Conservation (phyloP, 2,888 invertebrate species). For the Trachelus tabidus region DNA sequence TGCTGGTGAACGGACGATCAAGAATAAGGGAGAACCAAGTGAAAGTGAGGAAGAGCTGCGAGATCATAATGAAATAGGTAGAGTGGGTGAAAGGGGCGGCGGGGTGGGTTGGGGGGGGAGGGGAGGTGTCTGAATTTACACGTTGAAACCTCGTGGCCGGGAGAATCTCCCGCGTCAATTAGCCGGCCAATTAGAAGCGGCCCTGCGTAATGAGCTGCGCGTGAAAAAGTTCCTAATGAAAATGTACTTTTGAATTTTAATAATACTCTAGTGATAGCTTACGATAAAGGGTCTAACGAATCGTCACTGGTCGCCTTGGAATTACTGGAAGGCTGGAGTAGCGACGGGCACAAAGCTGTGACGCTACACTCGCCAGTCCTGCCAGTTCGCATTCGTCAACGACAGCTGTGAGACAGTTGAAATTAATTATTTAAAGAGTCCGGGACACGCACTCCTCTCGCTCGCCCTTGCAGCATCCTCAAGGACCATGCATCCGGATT, state of each 20-base stretch:
- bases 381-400: no score
- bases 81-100: neutral
- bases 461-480: no score
- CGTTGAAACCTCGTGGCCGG: conserved; percentile 56
- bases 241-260: conserved; percentile 23
- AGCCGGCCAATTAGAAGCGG: conserved; percentile 63
- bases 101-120: neutral
- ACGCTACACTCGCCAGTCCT: no score
- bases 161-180: conserved; percentile 61
- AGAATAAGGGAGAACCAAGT: conserved; percentile 23
- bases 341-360: no score
- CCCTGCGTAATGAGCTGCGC: conserved; percentile 64
- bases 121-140: conserved; percentile 16
- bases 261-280: neutral
- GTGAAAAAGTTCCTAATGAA: conserved; percentile 65
- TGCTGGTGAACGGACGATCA: no score
- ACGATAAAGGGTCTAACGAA: no score
- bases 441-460: no score
- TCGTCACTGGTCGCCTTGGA: no score
- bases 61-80: conserved; percentile 17
- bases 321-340: no score
- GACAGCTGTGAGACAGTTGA: no score
- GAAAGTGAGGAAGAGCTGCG: conserved; percentile 14
- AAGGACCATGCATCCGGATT: no score
- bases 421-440: no score